Base-by-base conservation (phyloP, 2,888 invertebrate species). In the Acanthosepion pharaonis region DNA sequence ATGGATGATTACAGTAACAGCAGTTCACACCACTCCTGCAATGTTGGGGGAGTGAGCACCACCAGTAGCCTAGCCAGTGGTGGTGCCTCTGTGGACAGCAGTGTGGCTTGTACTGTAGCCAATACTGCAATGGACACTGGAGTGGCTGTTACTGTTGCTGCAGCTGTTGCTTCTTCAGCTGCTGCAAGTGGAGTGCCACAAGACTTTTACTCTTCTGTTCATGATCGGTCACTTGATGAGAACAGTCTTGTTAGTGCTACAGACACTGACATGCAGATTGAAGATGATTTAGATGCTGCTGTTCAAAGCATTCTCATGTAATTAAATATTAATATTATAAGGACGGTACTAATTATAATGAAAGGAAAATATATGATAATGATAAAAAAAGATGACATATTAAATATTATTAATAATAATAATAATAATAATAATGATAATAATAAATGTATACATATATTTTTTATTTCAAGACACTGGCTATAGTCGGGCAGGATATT, bases 261-360 rank as follows among this genome's bases (percentile, higher is more conserved):
- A 5, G 95, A 94, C 11, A 95, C 95, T 94, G 95, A 95, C 49
- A 95, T 94, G 94, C 94, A 95, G 8, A 95, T 95, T 59, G 96
- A 96, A 48, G 97, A 97, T 96, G 98, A 98, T 95, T 96, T 98
- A 92, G 98, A 98, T 95, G 98, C 98, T 96, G 98, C 98, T 59
- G 98, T 98, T 78, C 98, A 98, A 95, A 98, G 98, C 95, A 98
- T 98, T 95, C 97, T 98, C 96, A 96, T 96, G 95, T 96, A 96
- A 96, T 91, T n/a, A 64, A 48, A 64, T 42, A 59, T 49, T 59
- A 91, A 48, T 92, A 53, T 51, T 51, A 33, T 48, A 78, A 78
- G n/a, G 51, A 78, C 78, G 48, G 48, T 91, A 94, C 9, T 59
- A 78, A 91, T 53, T 33, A 42, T 91, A 91, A 48, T 91, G 53